Conservation (phyloP, 2,797 vertebrate species). For the Pipistrellus pygmaeus region DNA sequence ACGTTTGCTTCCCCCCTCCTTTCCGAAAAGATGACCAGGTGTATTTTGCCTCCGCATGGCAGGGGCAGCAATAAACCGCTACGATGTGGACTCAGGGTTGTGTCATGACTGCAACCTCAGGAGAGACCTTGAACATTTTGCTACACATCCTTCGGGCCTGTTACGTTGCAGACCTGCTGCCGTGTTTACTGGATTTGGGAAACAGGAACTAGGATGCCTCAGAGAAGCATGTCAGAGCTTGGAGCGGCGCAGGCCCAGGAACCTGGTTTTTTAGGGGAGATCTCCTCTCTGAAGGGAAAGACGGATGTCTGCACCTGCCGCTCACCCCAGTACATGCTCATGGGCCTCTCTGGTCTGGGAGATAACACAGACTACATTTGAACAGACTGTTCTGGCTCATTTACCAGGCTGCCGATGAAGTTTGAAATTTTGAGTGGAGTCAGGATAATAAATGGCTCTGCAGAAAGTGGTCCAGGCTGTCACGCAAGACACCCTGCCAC, state of each 20-base stretch:
- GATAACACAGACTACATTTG: no score
- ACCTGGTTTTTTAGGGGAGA: neutral
- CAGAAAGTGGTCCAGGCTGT: neutral
- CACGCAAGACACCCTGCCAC: neutral
- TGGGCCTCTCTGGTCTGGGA: neutral
- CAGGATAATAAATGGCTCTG: neutral
- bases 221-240: neutral
- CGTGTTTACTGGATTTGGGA: no score
- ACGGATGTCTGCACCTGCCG: neutral
- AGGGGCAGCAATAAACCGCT: no score
- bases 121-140: neutral
- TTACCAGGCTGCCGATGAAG: neutral
- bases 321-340: neutral
- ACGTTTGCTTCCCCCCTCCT: neutral
- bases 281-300: no score
- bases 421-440: neutral
- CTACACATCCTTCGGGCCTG: neutral
- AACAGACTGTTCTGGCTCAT: accelerated
- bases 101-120: neutral
- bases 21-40: neutral
- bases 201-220: neutral
- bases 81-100: no score
- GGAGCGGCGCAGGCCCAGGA: no score
- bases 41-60: neutral
- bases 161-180: accelerated